Base-by-base conservation (phyloP, 2,113 vertebrate species). In the Orientallactaga bullata region DNA sequence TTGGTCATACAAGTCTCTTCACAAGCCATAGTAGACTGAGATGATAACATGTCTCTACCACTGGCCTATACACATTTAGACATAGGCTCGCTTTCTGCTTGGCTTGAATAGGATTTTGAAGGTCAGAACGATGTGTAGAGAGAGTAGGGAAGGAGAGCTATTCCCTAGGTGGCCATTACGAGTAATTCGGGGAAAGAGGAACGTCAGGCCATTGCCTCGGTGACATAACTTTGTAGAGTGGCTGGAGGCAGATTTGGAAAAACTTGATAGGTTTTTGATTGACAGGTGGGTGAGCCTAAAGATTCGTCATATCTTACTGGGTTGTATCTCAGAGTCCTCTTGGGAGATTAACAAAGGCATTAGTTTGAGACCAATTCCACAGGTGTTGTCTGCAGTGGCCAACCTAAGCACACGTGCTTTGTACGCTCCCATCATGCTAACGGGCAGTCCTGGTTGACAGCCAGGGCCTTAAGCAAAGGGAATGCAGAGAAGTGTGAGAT, bases 1-100 rank as follows among this genome's bases (percentile, higher is more conserved):
- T 76, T 32, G 18, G 12, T 28, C 13, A 92, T 4, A 55, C 4
- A 39, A 39, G 42, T 82, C 65, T 82, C 30, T 87, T 86, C 51
- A 77, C 30, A 77, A 26, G 3, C 15, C 20, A 76, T 7, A 39
- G 61, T 30, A 77, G 55, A 85, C 5, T 8, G 51, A 85, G 85
- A 58, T 60, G 7, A 35, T 26, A 15, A 79, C 7, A 26, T 20
- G 77, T 21, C 2, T 10, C n/a, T 5, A 12, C 21, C 47, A n/a
- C n/a, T 30, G 47, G 60, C 32, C 32, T 20, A 35, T 5, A 5
- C 9, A 35, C 6, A 32, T 72, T 71, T 82, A 76, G 35, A 69
- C 83, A 55, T 11, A 76, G n/a, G 12, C 81, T 92, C 20, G 21
- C 80, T 71, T 71, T 83, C 79, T 86, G 13, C 77, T 80, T 85